Conservation (phyloP, 2,113 vertebrate genomes). For the Poeciliopsis turrubarensis region DNA sequence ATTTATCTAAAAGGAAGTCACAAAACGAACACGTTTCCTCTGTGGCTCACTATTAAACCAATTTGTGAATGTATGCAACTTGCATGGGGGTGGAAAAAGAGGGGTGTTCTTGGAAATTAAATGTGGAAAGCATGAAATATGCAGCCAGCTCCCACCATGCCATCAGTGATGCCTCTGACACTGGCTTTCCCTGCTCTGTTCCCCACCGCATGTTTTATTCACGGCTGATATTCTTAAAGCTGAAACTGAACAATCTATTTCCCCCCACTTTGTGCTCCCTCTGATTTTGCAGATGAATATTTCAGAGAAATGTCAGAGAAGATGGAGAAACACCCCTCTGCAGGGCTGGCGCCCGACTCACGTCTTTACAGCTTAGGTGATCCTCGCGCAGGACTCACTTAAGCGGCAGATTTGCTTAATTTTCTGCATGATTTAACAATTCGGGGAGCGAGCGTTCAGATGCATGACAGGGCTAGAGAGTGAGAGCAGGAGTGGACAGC, state of each 20-base stretch:
- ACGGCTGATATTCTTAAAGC: constrained; percentile 77
- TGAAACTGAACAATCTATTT: constrained; percentile 78
- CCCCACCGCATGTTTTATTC: constrained; percentile 77
- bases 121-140: constrained; percentile 76
- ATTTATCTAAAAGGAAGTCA: constrained; percentile 75
- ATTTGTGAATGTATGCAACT: constrained; percentile 42
- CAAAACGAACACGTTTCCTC: constrained; percentile 69
- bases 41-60: constrained; percentile 35
- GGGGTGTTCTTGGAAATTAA: constrained; percentile 78
- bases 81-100: constrained; percentile 39
- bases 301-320: constrained; percentile 73
- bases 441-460: constrained; percentile 48
- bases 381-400: constrained; percentile 55
- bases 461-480: constrained; percentile 33
- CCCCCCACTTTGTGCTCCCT: constrained; percentile 58
- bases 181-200: constrained; percentile 54
- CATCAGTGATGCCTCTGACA: constrained; percentile 55
- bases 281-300: constrained; percentile 80
- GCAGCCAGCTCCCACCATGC: constrained; percentile 67
- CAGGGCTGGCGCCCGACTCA: constrained; percentile 40
- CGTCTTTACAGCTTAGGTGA: constrained; percentile 61
- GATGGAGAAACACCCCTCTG: constrained; percentile 59
- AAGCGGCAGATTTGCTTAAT: constrained; percentile 73
- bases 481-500: constrained; percentile 21
- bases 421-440: constrained; percentile 81